These are phyloP conservation scores for Serranus cabrilla DNA, from an alignment of 2,797 vertebrate genomes.

Conservation along the genomic window DNA sequence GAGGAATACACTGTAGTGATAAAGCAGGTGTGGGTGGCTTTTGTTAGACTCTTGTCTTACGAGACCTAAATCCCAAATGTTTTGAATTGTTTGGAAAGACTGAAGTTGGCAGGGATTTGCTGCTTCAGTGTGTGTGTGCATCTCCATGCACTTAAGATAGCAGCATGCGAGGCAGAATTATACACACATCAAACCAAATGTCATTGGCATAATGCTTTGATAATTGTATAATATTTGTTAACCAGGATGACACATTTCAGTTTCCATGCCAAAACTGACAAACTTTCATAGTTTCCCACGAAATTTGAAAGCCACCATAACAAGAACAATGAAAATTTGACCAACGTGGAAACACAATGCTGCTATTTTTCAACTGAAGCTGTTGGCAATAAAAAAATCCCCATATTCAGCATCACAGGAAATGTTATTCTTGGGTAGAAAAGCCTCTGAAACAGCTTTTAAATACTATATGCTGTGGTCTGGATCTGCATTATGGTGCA, in stretches of 20 bases:
- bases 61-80: slow-evolving; percentile 60
- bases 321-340: slow-evolving; percentile 22
- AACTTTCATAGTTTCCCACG: not conserved
- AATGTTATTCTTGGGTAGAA: slow-evolving; percentile 29
- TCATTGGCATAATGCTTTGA: slow-evolving; percentile 20
- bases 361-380: slow-evolving; percentile 20
- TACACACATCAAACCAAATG: slow-evolving; percentile 51
- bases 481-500: slow-evolving; percentile 1
- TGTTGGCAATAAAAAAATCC: not conserved
- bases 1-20: slow-evolving; percentile 46
- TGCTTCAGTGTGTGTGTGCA: slow-evolving; percentile 26
- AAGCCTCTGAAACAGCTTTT: slow-evolving; percentile 24
- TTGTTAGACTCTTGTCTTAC: slow-evolving; percentile 63
- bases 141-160: slow-evolving; percentile 38
- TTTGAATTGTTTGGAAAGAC: slow-evolving; percentile 67
- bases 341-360: not conserved
- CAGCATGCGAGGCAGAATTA: slow-evolving; percentile 37
- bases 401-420: slow-evolving; percentile 8
- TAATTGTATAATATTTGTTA: slow-evolving; percentile 33
- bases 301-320: not conserved
- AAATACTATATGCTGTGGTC: not conserved
- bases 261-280: slow-evolving; percentile 10
- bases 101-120: slow-evolving; percentile 45
- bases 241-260: slow-evolving; percentile 22
- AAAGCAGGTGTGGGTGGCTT: slow-evolving; percentile 65